A percentile compares a stretch with the other conserved stretches of the same genome.
Evolutionary conservation across 1,140 invertebrate genomes (phyloP).

Genomic region (Colletes gigas): DNA sequence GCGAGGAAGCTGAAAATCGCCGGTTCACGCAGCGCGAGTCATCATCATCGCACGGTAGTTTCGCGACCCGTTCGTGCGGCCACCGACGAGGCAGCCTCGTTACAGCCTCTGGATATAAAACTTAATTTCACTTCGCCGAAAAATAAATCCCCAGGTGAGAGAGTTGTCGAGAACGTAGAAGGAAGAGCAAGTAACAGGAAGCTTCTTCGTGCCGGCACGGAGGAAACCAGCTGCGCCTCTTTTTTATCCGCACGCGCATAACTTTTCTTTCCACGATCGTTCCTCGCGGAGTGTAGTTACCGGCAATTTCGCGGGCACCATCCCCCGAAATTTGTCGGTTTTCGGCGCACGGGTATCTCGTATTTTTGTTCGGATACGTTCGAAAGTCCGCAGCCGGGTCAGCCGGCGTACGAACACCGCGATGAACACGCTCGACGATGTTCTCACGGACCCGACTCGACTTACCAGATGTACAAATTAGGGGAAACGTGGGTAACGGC

Average conservation of each 20-base stretch:
- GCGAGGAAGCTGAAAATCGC: background rate
- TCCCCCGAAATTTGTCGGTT: conserved; percentile 37
- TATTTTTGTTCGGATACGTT: background rate
- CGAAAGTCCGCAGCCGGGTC: background rate
- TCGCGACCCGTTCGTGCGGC: conserved; percentile 50
- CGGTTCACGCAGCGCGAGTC: conserved; percentile 48
- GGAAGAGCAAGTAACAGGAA: conserved; percentile 27
- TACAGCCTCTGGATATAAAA: conserved; percentile 66
- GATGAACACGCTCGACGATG: background rate
- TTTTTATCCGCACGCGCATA: conserved; percentile 34
- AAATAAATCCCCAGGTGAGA: conserved; percentile 55
- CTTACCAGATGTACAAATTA: too few relatives aligned
- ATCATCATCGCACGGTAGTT: conserved; percentile 62
- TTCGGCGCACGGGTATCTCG: background rate
- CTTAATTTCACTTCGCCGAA: conserved; percentile 71
- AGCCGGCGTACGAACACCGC: background rate
- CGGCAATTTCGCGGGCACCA: conserved; percentile 42
- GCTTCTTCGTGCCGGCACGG: background rate
- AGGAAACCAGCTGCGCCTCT: conserved; percentile 39
- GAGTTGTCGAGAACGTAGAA: background rate
- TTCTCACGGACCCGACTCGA: background rate
- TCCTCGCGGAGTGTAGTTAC: conserved; percentile 32
- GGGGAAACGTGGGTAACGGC: too few relatives aligned
- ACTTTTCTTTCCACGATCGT: conserved; percentile 46
- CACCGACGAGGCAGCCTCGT: conserved; percentile 57